Evolutionary conservation across 2,113 vertebrate species (phyloP).

Genomic region (Epinephelus lanceolatus): DNA sequence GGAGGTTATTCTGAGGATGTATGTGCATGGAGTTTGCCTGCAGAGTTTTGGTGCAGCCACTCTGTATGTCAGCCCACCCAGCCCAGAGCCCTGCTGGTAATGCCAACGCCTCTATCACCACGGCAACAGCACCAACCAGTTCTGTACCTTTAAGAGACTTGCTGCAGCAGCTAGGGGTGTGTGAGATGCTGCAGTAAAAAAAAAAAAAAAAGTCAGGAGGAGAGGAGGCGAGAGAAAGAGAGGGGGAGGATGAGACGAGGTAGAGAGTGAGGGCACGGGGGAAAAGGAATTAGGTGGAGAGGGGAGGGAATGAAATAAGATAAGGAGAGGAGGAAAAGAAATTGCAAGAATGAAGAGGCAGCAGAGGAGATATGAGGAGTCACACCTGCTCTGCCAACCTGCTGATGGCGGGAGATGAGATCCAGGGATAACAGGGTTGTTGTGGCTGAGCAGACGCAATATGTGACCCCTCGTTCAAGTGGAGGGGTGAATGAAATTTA

Average conservation of each 20-base stretch:
- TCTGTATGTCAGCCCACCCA: constrained; percentile 34
- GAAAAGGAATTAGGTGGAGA: constrained; percentile 52
- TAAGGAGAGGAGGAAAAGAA: constrained; percentile 61
- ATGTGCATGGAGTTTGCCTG: constrained; percentile 15
- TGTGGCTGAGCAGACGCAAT: constrained; percentile 32
- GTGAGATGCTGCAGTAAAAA: constrained; percentile 70
- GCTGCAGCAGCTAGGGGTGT: constrained; percentile 80
- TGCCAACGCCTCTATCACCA: constrained; percentile 69
- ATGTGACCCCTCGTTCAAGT: constrained; percentile 35
- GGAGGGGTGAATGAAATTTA: constrained; percentile 25
- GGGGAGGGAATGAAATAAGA: constrained; percentile 56
- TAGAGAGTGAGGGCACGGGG: constrained; percentile 52
- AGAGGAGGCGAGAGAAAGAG: constrained; percentile 48
- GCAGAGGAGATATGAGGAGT: constrained; percentile 64
- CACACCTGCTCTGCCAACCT: constrained; percentile 65
- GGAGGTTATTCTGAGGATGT: constrained; percentile 1
- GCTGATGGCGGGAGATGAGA: constrained; percentile 56
- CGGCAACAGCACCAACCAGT: constrained; percentile 70
- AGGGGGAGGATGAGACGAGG: constrained; percentile 53
- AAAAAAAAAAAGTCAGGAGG: constrained; percentile 58
- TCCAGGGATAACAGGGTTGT: constrained; percentile 38
- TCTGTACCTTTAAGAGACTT: constrained; percentile 83
- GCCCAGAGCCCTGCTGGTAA: constrained; percentile 52
- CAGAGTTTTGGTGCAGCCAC: constrained; percentile 52
- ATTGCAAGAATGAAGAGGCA: constrained; percentile 60